A percentile compares a stretch with the other conserved stretches of the same genome.
Evolutionary conservation across 2,113 vertebrate species (phyloP).

Genomic region (Pao palembangensis): DNA sequence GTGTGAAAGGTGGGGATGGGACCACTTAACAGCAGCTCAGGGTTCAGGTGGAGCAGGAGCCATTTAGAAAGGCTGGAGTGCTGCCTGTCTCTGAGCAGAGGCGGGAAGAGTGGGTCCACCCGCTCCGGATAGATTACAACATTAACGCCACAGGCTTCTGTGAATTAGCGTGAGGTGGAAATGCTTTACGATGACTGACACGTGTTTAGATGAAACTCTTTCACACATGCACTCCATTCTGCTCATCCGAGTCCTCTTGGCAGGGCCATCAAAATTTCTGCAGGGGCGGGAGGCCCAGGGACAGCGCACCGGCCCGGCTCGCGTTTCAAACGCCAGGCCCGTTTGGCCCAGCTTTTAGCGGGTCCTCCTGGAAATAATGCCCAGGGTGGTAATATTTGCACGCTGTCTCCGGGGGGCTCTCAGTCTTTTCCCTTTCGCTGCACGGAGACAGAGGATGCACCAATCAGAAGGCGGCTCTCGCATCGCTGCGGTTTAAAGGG

Average conservation of each 20-base stretch:
- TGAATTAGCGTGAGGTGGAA: conserved; percentile 56
- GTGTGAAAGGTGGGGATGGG: conserved; percentile 4
- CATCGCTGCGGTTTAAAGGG: conserved; percentile 6
- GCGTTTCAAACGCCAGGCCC: conserved; percentile 69
- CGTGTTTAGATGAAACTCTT: conserved; percentile 53
- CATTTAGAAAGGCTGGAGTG: conserved; percentile 63
- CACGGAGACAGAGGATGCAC: conserved; percentile 64
- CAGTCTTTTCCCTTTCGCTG: conserved; percentile 41
- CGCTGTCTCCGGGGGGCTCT: conserved; percentile 72
- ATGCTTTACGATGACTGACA: conserved; percentile 60
- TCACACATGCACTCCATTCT: conserved; percentile 51
- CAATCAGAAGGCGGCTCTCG: conserved; percentile 44
- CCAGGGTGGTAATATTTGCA: conserved; percentile 70
- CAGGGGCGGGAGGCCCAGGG: conserved; percentile 60
- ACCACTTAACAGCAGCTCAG: conserved; percentile 43
- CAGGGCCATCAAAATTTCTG: conserved; percentile 48
- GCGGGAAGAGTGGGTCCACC: conserved; percentile 49
- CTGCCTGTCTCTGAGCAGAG: conserved; percentile 67
- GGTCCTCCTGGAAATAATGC: conserved; percentile 75
- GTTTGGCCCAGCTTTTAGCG: conserved; percentile 57
- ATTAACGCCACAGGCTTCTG: conserved; percentile 50
- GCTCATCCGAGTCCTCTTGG: conserved; percentile 55
- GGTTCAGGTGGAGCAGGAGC: conserved; percentile 42
- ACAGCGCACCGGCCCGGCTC: conserved; percentile 59
- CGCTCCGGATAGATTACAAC: conserved; percentile 65